A percentile compares a stretch with the other conserved stretches of the same genome.
These are phyloP conservation scores for Ptychadena robeensis DNA, from an alignment of 2,797 vertebrate species.

Conservation along the genomic window DNA sequence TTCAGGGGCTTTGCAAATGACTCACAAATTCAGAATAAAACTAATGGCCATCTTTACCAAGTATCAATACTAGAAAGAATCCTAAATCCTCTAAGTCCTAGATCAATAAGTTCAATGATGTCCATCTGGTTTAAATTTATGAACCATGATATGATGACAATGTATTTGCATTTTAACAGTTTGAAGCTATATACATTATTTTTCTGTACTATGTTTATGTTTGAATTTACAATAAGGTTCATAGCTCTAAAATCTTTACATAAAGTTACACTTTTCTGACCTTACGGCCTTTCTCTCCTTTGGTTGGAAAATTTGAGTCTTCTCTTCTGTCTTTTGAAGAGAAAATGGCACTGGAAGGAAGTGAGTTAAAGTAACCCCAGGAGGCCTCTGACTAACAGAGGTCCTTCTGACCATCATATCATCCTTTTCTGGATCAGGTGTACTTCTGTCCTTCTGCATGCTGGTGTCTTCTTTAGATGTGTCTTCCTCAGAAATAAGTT, in stretches of 20 bases:
- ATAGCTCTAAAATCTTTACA: background rate
- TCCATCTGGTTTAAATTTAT: background rate
- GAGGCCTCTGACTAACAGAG: conserved; percentile 62
- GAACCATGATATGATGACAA: background rate
- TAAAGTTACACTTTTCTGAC: conserved; percentile 65
- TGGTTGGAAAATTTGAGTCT: conserved; percentile 48
- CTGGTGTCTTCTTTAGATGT: conserved; percentile 46
- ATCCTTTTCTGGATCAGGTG: conserved; percentile 69
- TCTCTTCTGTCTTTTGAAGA: conserved; percentile 66
- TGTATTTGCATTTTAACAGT: no score
- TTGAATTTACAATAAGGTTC: background rate
- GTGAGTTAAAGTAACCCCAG: conserved; percentile 14
- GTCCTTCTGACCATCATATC: conserved; percentile 69
- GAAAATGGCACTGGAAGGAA: conserved; percentile 73
- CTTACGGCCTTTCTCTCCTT: conserved; percentile 65
- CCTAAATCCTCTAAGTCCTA: background rate
- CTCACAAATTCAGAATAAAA: no score
- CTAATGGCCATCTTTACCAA: background rate
- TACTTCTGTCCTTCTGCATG: conserved; percentile 61
- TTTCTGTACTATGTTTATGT: no score
- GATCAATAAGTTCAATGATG: background rate
- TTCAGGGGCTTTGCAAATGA: no score
- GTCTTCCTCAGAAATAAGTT: conserved; percentile 60
- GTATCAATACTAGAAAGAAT: background rate
- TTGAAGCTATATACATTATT: no score